These are phyloP conservation scores for Poeciliopsis occidentalis DNA, from an alignment of 2,113 vertebrate genomes.

Conservation along the genomic window DNA sequence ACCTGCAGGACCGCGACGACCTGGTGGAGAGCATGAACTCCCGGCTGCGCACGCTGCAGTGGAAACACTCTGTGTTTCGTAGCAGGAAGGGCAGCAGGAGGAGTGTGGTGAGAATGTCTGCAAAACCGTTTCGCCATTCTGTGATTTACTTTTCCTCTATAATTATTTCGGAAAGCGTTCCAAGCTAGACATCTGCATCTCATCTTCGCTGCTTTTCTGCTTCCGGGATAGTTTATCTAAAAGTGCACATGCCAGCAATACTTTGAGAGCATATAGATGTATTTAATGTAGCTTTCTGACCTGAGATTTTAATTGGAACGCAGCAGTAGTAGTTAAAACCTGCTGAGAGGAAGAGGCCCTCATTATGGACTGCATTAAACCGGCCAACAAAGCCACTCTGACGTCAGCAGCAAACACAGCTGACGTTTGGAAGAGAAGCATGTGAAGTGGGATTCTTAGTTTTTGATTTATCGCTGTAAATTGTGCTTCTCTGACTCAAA, in stretches of 20 bases:
- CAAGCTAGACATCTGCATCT: not conserved
- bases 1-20: slow-evolving; percentile 85
- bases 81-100: slow-evolving; percentile 51
- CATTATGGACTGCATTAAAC: not conserved
- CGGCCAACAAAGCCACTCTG: not conserved
- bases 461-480: not conserved
- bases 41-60: slow-evolving; percentile 80
- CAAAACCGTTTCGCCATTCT: not conserved
- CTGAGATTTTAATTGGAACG: not conserved
- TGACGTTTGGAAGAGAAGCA: not conserved
- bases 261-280: too few relatives aligned
- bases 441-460: not conserved
- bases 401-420: too few relatives aligned
- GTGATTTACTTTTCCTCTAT: not conserved
- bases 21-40: slow-evolving; percentile 85
- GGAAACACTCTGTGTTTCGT: slow-evolving; percentile 70
- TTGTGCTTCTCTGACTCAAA: not conserved
- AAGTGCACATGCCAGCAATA: too few relatives aligned
- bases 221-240: not conserved
- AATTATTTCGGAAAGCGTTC: not conserved
- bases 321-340: not conserved
- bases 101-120: slow-evolving; percentile 55
- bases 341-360: not conserved
- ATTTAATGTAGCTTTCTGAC: not conserved
- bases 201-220: not conserved